Evolutionary conservation across 2,113 vertebrate species (phyloP).

Genomic region (Ochotona princeps): DNA sequence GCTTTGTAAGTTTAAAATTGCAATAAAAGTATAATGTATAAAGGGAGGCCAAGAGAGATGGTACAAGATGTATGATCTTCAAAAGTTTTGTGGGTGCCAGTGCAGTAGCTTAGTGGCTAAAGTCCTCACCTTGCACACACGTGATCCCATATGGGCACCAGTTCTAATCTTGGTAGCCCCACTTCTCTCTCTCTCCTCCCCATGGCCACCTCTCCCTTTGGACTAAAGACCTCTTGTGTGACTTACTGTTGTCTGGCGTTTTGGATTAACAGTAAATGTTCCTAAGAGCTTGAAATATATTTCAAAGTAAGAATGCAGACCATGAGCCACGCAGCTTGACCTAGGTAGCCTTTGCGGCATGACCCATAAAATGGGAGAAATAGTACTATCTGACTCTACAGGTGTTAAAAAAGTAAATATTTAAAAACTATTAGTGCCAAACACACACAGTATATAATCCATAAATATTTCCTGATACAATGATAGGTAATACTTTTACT

Average conservation of each 20-base stretch:
- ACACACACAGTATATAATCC: neutral
- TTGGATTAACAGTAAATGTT: too few relatives aligned
- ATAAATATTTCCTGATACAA: neutral
- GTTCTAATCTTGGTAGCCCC: too few relatives aligned
- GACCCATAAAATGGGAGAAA: neutral
- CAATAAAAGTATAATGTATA: neutral
- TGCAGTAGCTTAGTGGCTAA: too few relatives aligned
- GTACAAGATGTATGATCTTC: too few relatives aligned
- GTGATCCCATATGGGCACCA: too few relatives aligned
- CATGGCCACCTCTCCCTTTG: too few relatives aligned
- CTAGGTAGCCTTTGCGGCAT: neutral
- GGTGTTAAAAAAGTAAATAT: neutral
- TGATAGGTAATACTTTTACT: neutral
- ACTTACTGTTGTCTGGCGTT: too few relatives aligned
- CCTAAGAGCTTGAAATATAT: neutral
- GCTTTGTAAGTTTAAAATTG: neutral
- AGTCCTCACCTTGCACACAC: too few relatives aligned
- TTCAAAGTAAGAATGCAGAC: fast-evolving
- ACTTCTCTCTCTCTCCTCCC: too few relatives aligned
- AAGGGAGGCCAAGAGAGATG: neutral
- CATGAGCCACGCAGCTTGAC: neutral
- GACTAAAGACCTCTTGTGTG: too few relatives aligned
- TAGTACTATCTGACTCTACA: fast-evolving
- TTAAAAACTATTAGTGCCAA: neutral
- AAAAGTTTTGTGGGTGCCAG: too few relatives aligned